Base-by-base conservation (phyloP, 2,797 vertebrate genomes). In the Hemibagrus guttatus region DNA sequence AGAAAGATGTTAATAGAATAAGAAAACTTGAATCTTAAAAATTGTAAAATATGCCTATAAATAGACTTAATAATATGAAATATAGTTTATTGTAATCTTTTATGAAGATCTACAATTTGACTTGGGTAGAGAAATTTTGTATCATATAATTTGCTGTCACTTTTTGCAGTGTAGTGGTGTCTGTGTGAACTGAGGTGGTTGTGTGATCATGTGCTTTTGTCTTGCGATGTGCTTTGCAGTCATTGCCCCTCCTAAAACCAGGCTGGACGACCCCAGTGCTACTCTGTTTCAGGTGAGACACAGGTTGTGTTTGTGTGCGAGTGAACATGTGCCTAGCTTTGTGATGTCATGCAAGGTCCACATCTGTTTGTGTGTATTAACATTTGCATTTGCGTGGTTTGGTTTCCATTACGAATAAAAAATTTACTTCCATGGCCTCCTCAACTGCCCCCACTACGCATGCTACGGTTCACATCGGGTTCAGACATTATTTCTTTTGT, bases 211-310 rank as follows among this genome's bases (percentile, higher is more conserved):
- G 17, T 74, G 12, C 79, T 74, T 59, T 39, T 71, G 49, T 59
- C 23, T 86, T 90, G 93, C 39, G n/a, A n/a, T n/a, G n/a, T n/a
- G n/a, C n/a, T n/a, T n/a, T n/a, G n/a, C 87, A 96, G 96, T 96
- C 89, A 92, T 94, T 84, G 93, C 95, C 0, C 96, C 96, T 26
- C 96, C 96, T 8, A 96, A 95, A 92, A 94, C 92, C 2, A 91
- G 94, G 49, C 92, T 96, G 83, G 90, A 92, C 1, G 92, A 96
- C 84, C 84, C 93, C 0, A 91, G 91, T 3, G 91, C 88, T 2
- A 95, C 95, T 12, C 94, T 96, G 7, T 95, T 95, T 82, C 93
- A 96, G 95, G 96, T 96, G 89, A 91, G 92, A 79, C 49, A 0
- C 11, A 78, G 66, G 61, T 26, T 35, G n/a, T 78, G 54, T 79